These are phyloP conservation scores for Umimayanthus chanpuru DNA, from an alignment of 92 coral and sea anemone genomes.

Conservation along the genomic window DNA sequence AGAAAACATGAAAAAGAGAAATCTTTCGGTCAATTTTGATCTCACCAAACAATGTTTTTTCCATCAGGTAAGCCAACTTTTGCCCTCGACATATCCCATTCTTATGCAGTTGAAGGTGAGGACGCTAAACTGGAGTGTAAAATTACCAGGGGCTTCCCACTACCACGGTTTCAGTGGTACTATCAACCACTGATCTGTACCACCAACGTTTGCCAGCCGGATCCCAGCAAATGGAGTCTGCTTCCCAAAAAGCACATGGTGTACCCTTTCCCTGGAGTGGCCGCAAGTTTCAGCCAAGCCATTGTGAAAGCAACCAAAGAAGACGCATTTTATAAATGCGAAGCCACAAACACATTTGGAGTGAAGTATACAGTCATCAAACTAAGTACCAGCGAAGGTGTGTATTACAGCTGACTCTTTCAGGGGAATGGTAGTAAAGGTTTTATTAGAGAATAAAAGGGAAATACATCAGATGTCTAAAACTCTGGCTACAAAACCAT, in stretches of 20 bases:
- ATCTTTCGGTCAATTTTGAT: too few relatives aligned
- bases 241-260: background rate
- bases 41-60: background rate
- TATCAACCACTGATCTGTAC: background rate
- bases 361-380: background rate
- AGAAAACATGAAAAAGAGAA: too few relatives aligned
- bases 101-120: background rate
- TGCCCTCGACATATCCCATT: too few relatives aligned
- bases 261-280: background rate
- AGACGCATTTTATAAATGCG: conserved; percentile 20
- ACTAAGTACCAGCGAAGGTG: conserved; percentile 11
- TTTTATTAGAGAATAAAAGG: too few relatives aligned
- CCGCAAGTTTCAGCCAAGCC: background rate
- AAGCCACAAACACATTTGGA: conserved; percentile 32
- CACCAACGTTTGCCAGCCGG: background rate
- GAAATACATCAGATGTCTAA: too few relatives aligned
- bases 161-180: conserved; percentile 20
- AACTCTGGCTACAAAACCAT: too few relatives aligned
- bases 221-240: background rate
- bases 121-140: background rate
- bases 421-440: too few relatives aligned
- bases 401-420: background rate
- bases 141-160: conserved; percentile 9
- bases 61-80: conserved; percentile 1
- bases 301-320: background rate